Conservation (phyloP, 2,113 vertebrate genomes). For the Atlantisia rogersi region DNA sequence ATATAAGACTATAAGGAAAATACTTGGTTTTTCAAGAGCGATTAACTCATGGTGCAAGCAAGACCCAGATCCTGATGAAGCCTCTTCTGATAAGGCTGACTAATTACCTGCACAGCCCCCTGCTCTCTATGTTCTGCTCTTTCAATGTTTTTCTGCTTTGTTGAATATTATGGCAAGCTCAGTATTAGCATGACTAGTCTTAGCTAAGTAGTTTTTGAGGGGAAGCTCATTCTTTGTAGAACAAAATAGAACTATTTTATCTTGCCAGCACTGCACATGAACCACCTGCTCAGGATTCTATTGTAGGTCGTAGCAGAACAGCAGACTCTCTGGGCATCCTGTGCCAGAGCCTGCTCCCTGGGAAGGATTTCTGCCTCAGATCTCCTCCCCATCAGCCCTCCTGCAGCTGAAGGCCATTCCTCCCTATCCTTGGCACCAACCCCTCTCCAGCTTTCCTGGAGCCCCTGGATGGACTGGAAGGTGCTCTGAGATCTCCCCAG, state of each 20-base stretch:
- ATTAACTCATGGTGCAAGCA: not conserved
- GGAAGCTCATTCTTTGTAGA: not conserved
- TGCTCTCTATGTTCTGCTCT: not conserved
- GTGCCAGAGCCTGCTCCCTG: not conserved
- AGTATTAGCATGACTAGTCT: not conserved
- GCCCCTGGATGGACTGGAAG: not conserved
- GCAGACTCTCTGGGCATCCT: not conserved
- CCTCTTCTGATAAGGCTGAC: not conserved
- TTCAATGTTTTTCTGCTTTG: not conserved
- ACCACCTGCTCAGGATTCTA: not conserved
- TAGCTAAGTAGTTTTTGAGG: not conserved
- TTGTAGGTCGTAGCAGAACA: not conserved
- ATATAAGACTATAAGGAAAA: not conserved
- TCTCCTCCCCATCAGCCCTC: not conserved
- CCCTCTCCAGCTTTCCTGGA: not conserved
- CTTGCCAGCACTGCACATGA: not conserved
- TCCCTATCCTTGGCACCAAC: too few relatives aligned
- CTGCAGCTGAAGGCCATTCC: not conserved
- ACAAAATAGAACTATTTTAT: not conserved
- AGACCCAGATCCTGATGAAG: not conserved
- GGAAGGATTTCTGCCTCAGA: not conserved
- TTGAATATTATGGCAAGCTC: not conserved
- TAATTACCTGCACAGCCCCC: not conserved
- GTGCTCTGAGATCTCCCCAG: too few relatives aligned
- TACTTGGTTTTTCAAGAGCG: not conserved